Evolutionary conservation across 35 echinoderm and acorn worm species (phyloP).

Genomic region (Amphiura filiformis): DNA sequence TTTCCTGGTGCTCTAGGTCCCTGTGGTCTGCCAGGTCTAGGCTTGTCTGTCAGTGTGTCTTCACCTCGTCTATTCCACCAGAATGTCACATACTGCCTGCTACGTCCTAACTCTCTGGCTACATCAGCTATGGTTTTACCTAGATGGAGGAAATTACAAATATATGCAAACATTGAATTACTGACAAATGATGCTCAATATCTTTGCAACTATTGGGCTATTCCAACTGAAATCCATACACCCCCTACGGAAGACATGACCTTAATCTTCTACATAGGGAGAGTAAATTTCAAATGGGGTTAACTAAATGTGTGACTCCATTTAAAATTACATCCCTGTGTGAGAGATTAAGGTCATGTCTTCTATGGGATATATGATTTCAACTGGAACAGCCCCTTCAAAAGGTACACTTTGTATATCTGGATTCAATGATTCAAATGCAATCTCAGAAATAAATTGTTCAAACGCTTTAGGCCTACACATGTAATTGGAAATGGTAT

Average conservation of each 20-base stretch:
- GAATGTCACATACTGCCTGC: background rate
- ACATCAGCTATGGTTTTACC: background rate
- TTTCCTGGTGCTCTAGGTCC: background rate
- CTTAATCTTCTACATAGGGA: background rate
- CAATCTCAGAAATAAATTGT: no score
- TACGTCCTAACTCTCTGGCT: background rate
- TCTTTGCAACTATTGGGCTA: no score
- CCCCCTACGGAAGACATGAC: no score
- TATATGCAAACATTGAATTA: background rate
- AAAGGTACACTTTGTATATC: no score
- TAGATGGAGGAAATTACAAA: background rate
- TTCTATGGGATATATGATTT: no score
- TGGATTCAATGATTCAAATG: no score
- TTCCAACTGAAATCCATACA: no score
- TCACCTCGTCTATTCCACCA: background rate
- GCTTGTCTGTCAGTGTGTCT: background rate
- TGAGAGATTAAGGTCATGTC: no score
- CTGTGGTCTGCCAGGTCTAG: slow-evolving; percentile 1
- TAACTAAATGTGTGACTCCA: background rate
- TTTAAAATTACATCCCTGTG: background rate
- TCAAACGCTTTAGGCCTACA: no score
- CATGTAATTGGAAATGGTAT: no score
- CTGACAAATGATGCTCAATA: no score
- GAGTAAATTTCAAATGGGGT: background rate
- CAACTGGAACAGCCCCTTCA: no score